These are phyloP conservation scores for Dromococcyx pavoninus DNA, from an alignment of 2,797 vertebrate genomes.

Conservation along the genomic window DNA sequence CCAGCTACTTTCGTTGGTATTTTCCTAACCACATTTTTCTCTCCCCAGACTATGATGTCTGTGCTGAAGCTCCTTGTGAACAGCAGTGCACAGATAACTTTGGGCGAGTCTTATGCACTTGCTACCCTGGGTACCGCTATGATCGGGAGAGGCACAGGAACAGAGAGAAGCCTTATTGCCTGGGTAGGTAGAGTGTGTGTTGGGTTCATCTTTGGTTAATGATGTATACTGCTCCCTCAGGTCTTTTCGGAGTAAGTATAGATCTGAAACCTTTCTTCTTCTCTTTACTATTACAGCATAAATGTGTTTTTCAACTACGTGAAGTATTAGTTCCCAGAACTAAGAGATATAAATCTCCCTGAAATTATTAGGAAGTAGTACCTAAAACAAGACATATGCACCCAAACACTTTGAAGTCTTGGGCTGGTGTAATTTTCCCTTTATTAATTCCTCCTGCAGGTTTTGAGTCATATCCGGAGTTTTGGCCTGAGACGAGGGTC, in stretches of 20 bases:
- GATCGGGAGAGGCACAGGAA: conserved; percentile 91
- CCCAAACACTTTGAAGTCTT: neutral
- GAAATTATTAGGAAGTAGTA: neutral
- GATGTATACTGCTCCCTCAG: neutral
- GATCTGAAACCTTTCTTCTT: neutral
- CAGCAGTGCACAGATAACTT: conserved; percentile 98
- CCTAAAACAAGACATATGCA: neutral
- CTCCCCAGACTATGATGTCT: conserved; percentile 88
- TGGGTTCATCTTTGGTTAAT: neutral
- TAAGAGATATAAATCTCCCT: neutral
- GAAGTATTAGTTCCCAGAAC: neutral
- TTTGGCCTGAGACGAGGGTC: neutral
- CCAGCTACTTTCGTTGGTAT: neutral
- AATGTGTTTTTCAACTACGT: neutral
- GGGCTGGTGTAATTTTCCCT: neutral
- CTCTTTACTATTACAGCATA: neutral
- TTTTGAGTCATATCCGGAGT: neutral
- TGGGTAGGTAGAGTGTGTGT: conserved; percentile 77
- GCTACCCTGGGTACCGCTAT: conserved; percentile 93
- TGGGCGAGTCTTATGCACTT: conserved; percentile 93
- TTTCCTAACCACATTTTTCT: neutral
- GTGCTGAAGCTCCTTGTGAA: conserved; percentile 91
- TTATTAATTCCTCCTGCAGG: neutral
- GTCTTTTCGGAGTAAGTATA: neutral
- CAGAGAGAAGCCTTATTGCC: conserved; percentile 91